Evolutionary conservation across 2,797 vertebrate genomes (phyloP).

Genomic region (Pogonophryne albipinna): DNA sequence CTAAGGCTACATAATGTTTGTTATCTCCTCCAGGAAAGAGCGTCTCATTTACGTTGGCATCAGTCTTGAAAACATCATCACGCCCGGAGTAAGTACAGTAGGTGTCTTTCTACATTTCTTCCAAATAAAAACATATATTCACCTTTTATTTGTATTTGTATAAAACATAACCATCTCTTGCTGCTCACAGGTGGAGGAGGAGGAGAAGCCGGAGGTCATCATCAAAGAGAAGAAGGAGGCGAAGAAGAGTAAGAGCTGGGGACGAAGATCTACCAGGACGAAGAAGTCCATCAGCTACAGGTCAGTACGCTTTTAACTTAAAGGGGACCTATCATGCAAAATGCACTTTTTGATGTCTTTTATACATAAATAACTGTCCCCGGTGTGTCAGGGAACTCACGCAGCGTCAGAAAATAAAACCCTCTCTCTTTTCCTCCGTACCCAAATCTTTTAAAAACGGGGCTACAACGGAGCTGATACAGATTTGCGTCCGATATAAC

Average conservation of each 20-base stretch:
- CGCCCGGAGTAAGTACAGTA: conserved; percentile 88
- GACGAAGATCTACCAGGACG: conserved; percentile 93
- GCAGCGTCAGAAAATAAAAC: no score
- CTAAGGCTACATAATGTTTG: neutral
- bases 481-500: no score
- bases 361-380: neutral
- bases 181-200: conserved; percentile 73
- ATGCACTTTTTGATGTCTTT: neutral
- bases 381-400: no score
- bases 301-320: conserved; percentile 45
- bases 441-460: no score
- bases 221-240: conserved; percentile 89
- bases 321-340: no score
- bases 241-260: conserved; percentile 91
- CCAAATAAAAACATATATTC: neutral
- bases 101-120: neutral
- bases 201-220: conserved; percentile 72
- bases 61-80: conserved; percentile 98
- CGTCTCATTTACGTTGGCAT: conserved; percentile 97
- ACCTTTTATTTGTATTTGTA: neutral
- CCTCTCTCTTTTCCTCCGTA: no score
- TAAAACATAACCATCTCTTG: neutral
- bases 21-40: conserved; percentile 86
- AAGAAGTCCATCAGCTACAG: conserved; percentile 95
- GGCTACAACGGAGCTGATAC: no score